Conservation (phyloP, 2,888 invertebrate species). For the Leucophora obtusa region DNA sequence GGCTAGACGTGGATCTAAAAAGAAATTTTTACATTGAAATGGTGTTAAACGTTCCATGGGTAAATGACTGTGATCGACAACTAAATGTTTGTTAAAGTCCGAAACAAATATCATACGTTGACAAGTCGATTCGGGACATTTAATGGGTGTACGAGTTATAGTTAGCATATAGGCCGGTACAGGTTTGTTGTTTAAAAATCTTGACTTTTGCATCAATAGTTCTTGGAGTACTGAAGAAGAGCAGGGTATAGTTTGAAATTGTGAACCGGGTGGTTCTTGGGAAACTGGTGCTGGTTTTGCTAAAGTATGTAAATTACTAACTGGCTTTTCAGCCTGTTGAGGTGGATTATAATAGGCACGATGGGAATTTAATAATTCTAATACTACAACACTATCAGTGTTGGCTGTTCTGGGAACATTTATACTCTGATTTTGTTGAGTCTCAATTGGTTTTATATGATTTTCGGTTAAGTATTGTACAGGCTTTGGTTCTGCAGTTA, state of each 20-base stretch:
- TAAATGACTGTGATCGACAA: constrained; percentile 70
- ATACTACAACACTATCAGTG: constrained; percentile 16
- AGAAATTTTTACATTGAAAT: constrained; percentile 71
- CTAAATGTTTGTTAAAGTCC: constrained; percentile 73
- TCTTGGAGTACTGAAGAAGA: constrained; percentile 49
- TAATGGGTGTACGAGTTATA: constrained; percentile 69
- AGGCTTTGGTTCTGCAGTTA: background rate
- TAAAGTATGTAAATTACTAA: constrained; percentile 21
- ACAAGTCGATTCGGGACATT: constrained; percentile 72
- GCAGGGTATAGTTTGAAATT: constrained; percentile 67
- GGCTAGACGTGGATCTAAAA: constrained; percentile 70
- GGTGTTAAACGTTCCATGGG: constrained; percentile 72
- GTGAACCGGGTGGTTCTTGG: constrained; percentile 63
- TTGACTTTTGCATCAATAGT: constrained; percentile 38
- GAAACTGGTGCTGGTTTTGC: constrained; percentile 8
- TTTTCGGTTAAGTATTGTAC: too few relatives aligned
- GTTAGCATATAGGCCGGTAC: constrained; percentile 59
- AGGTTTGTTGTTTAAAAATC: constrained; percentile 45
- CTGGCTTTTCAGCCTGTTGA: background rate
- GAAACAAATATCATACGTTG: constrained; percentile 70
- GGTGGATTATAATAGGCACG: constrained; percentile 54
- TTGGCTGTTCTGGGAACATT: background rate
- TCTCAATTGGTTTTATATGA: too few relatives aligned
- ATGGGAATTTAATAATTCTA: constrained; percentile 55
- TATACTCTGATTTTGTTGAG: too few relatives aligned